A percentile compares a stretch with the other conserved stretches of the same genome.
These are phyloP conservation scores for Oncorhynchus clarkii DNA, from an alignment of 2,113 vertebrate species.

Conservation along the genomic window DNA sequence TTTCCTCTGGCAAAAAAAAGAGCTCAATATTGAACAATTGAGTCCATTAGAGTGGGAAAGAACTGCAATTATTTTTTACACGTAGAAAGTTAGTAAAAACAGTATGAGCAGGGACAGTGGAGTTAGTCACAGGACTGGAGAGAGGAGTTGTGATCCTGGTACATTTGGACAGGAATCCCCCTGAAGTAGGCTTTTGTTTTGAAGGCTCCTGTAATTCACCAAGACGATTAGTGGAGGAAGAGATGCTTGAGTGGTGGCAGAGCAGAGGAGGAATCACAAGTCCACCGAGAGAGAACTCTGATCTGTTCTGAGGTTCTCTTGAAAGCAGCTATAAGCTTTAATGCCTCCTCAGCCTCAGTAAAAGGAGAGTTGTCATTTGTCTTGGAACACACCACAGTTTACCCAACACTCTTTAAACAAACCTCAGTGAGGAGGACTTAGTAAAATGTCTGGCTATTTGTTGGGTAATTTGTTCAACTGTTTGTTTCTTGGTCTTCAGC, in stretches of 20 bases:
- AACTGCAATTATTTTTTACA: neutral
- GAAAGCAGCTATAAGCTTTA: slow-evolving; percentile 21
- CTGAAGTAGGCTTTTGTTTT: slow-evolving; percentile 25
- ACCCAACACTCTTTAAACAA: neutral
- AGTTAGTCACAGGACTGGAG: slow-evolving; percentile 9
- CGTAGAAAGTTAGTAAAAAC: too few relatives aligned
- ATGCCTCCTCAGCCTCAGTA: neutral
- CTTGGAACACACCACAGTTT: neutral
- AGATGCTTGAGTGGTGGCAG: slow-evolving; percentile 18
- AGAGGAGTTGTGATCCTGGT: slow-evolving; percentile 20
- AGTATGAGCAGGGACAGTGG: neutral
- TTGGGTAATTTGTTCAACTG: neutral
- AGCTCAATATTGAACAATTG: neutral
- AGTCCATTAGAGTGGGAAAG: slow-evolving; percentile 2
- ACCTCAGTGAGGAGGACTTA: neutral
- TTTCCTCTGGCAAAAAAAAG: slow-evolving; percentile 71
- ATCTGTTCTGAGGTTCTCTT: neutral
- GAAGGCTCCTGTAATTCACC: slow-evolving; percentile 27
- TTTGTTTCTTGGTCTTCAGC: neutral
- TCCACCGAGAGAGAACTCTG: slow-evolving; percentile 28
- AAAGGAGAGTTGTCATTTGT: neutral
- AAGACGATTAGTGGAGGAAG: slow-evolving; percentile 36
- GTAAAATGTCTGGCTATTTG: neutral
- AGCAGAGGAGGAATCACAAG: slow-evolving; percentile 21
- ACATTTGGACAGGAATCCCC: slow-evolving; percentile 37